Evolutionary conservation across 2,888 invertebrate species (phyloP), one percentile per base, ranked within the genome.

Genomic region (Epinotia ramella): DNA sequence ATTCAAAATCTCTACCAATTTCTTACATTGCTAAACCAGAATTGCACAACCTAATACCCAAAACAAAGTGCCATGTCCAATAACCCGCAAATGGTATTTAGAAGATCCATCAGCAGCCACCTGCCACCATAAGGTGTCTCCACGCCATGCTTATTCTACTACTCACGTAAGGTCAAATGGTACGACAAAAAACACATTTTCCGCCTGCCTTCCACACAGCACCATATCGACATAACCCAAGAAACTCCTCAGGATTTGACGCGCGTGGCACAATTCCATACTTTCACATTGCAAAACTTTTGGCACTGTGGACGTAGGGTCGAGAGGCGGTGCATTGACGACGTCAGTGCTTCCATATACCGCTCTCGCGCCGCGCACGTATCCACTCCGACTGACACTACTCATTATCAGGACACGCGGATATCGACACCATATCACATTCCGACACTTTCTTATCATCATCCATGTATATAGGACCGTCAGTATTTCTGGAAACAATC

Each of bases 271-370:
- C 92, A 89, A 91, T 92, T 93, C 89, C 87, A 89, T 90, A 93
- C 93, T 94, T 94, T 94, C 94, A 93, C 93, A 92, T 94, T 94
- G 93, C 94, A 93, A 94, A 94, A 94, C 92, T 91, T 94, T 94
- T 94, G 94, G 94, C 94, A 87, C 85, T 91, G 87, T 87, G 90
- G 90, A 91, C 90, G 87, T 91, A 90, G 88, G 89, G 89, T 89
- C 89, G 91, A 87, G 85, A 84, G 89, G 89, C 90, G 89, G 89
- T 87, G 89, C 85, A 87, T 87, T 87, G 87, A 84, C 94, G 90
- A 93, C 94, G 94, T 94, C 94, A 94, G 94, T 94, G 92, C 88
- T 87, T 89, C 89, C 89, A 84, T 83, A 84, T 82, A 87, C 90
- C 87, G 89, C 88, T 87, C 88, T 89, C 88, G 87, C 88, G 89